Base-by-base conservation (phyloP, 2,113 vertebrate genomes). In the Daphoenositta chrysoptera region DNA sequence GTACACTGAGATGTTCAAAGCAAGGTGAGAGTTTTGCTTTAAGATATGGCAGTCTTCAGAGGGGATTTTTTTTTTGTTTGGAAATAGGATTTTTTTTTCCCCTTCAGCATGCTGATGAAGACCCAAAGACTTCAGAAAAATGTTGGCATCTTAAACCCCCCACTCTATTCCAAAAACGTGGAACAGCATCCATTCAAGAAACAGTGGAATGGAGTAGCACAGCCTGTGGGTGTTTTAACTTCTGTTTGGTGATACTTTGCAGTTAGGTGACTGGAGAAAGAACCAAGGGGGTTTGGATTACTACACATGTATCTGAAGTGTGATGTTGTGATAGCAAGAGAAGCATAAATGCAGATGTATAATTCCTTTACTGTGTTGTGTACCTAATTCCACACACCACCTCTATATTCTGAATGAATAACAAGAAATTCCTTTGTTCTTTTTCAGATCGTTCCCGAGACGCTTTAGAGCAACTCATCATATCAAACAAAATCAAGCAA, bases 401-500 rank as follows among this genome's bases (percentile, higher is more conserved):
- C 23, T 70, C 3, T 30, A 2, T 33, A 17, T 85, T 90, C 44
- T 39, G 76, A 94, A 64, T 35, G 39, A 93, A 18, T 96, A 97
- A 60, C 50, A 44, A 35, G 33, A 76, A 40, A 39, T 84, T 93
- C 82, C 65, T 90, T 72, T 60, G 24, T 23, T 81, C 44, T 93
- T 96, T 95, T 91, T 64, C 92, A 99, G 99, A 98, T 97, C 98
- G 96, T 79, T 98, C 98, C 37, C 94, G 98, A 95, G 98, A 98
- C 77, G 97, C 98, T 51, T 96, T 99, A 91, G 98, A 98, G 61
- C 98, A 98, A 61, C 94, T 98, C 69, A 90, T 97, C 57, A 92
- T 98, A 76, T 98, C 98, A 15, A 98, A 98, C 84, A 98, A 98
- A 96, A 98, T 99, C 58, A 98, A 98, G 72, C 98, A 99, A 80